A percentile compares a stretch with the other conserved stretches of the same genome.
phyloP scores from a whole-genome alignment of 2,888 invertebrate species.

The Rotaria magnacalcarata region DNA sequence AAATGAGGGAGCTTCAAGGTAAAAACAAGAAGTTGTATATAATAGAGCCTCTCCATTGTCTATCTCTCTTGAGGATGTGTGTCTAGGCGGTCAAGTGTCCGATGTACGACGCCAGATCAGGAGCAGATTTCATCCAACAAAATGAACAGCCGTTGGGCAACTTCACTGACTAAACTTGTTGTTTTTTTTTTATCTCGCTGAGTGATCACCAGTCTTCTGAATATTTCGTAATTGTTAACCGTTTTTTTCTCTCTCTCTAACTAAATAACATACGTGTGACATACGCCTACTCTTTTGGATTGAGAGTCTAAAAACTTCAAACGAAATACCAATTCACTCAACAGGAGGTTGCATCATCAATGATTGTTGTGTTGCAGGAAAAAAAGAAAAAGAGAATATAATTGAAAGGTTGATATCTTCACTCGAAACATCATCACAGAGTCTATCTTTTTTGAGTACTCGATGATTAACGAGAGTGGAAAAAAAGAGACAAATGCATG shows the following conservation, averaged over 20 bases:
- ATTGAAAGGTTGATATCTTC: not conserved
- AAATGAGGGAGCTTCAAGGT: not conserved
- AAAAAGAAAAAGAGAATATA: not conserved
- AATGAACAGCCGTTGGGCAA: not conserved
- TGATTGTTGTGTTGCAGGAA: not conserved
- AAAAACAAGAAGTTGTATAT: not conserved
- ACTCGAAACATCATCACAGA: conserved; percentile 9
- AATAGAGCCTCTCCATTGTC: not conserved
- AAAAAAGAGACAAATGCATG: not conserved
- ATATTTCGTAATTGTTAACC: not conserved
- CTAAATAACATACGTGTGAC: not conserved
- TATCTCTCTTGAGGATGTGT: conserved; percentile 1
- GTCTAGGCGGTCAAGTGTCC: not conserved
- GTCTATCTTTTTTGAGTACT: not conserved
- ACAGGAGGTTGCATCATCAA: conserved; percentile 19
- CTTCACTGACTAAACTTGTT: not conserved
- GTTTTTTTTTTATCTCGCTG: not conserved
- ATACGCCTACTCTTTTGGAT: not conserved
- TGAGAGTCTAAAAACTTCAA: not conserved
- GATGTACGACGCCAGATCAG: not conserved
- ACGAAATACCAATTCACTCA: not conserved
- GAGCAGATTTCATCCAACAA: not conserved
- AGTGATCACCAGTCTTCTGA: not conserved
- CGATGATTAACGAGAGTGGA: not conserved
- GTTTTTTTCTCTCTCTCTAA: not conserved